Evolutionary conservation across 2,888 invertebrate genomes (phyloP), one percentile per base, ranked within the genome.

Genomic region (Acleris emargana): DNA sequence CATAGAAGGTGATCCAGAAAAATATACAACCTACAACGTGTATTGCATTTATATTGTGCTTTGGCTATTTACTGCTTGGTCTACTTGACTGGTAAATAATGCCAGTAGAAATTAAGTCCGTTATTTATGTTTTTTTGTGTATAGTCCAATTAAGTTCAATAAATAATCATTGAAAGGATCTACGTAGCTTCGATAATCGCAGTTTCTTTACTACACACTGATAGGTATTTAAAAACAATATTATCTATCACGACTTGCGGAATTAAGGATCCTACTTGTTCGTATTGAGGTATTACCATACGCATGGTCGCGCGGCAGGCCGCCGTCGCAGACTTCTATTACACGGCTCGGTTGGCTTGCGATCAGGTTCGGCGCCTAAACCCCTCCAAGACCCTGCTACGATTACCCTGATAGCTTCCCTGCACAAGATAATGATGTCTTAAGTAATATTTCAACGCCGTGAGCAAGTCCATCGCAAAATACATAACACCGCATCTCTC

Each of bases 341-440:
- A 88, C 87, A 88, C 86, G 89, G 85, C 78, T 88, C 86, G 84
- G 78, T 88, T 81, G 85, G 79, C 82, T 81, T 79, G 76, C 76
- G 80, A 80, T 81, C 85, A 82, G 85, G 81, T 82, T 86, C 83
- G 78, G 78, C 78, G 79, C 73, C 77, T 84, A 81, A 82, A 87
- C 74, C 83, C 86, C 81, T 84, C 83, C 82, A 81, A 78, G 76
- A 73, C 81, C 79, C 79, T 77, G 76, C 78, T 69, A 71, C 76
- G 80, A 85, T 87, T 83, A 87, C 80, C 73, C 73, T 78, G 72
- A 79, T 76, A 78, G 76, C 79, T 82, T 77, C 74, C 79, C 73
- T 76, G 69, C 64, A 72, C 52, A 38, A 45, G 6, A n/a, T 50
- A 55, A 50, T 59, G 42, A 54, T 55, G 54, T 60, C 47, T 53